Percentiles rank a stretch among this genome's conserved stretches.
Conservation (phyloP, 2,797 vertebrate species). For the Sciurus carolinensis region DNA sequence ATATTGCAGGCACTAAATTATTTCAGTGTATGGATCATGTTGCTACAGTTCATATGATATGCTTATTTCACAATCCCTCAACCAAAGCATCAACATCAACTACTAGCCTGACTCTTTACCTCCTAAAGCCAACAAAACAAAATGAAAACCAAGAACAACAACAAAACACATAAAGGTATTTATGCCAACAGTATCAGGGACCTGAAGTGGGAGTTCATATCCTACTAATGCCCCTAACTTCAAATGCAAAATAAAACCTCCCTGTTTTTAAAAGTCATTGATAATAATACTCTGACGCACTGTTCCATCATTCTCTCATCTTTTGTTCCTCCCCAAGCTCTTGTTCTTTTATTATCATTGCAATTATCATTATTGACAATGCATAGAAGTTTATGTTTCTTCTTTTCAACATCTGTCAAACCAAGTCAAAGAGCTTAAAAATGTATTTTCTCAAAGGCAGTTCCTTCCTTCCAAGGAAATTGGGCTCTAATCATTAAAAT, state of each 20-base stretch:
- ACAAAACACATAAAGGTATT: not conserved
- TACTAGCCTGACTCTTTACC: not conserved
- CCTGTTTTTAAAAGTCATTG: not conserved
- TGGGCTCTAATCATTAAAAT: slow-evolving; percentile 48
- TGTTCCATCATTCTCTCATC: not conserved
- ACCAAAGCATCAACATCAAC: not conserved
- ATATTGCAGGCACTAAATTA: not conserved
- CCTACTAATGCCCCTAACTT: not conserved
- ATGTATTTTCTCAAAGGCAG: slow-evolving; percentile 39
- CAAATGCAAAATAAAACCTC: not conserved
- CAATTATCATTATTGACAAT: not conserved
- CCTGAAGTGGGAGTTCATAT: not conserved
- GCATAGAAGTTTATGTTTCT: not conserved
- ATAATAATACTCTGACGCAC: not conserved
- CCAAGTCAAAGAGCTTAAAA: slow-evolving; percentile 16
- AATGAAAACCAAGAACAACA: slow-evolving; percentile 20
- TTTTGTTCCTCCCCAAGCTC: not conserved
- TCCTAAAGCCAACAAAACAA: slow-evolving; percentile 16
- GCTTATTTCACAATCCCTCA: not conserved
- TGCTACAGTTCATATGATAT: not conserved
- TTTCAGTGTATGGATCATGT: not conserved
- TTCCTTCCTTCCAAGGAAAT: slow-evolving; percentile 1
- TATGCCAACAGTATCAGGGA: not conserved
- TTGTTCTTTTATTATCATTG: not conserved
- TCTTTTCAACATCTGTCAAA: slow-evolving; percentile 37